A percentile compares a stretch with the other conserved stretches of the same genome.
Conservation (phyloP, 2,113 vertebrate species). For the Tympanuchus pallidicinctus region DNA sequence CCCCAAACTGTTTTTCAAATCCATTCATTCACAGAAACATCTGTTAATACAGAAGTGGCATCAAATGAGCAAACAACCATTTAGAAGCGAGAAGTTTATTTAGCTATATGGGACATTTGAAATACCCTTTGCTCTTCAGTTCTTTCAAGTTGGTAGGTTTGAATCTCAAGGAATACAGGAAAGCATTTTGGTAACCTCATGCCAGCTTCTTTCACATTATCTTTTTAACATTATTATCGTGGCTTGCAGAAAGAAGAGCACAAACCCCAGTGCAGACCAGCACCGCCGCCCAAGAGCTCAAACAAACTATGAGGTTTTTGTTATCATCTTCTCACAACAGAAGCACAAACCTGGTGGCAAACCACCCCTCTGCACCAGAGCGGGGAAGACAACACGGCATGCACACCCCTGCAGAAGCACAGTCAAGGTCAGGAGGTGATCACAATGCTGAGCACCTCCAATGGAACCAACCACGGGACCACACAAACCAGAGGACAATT, state of each 20-base stretch:
- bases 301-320: background rate
- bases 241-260: background rate
- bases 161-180: background rate
- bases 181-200: background rate
- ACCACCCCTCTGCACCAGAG: background rate
- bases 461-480: background rate
- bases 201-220: background rate
- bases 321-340: background rate
- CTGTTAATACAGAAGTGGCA: background rate
- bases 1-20: conserved; percentile 34
- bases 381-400: rapidly evolving
- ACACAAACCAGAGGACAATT: background rate
- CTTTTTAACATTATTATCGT: background rate
- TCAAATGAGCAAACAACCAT: background rate
- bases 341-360: background rate
- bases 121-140: background rate
- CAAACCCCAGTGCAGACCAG: background rate
- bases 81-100: background rate
- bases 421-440: background rate
- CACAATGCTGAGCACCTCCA: background rate
- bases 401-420: background rate
- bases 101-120: background rate
- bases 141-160: background rate
- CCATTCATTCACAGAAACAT: conserved; percentile 25
- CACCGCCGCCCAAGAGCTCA: background rate